Evolutionary conservation across 2,113 vertebrate genomes (phyloP).

Genomic region (Cololabis saira): DNA sequence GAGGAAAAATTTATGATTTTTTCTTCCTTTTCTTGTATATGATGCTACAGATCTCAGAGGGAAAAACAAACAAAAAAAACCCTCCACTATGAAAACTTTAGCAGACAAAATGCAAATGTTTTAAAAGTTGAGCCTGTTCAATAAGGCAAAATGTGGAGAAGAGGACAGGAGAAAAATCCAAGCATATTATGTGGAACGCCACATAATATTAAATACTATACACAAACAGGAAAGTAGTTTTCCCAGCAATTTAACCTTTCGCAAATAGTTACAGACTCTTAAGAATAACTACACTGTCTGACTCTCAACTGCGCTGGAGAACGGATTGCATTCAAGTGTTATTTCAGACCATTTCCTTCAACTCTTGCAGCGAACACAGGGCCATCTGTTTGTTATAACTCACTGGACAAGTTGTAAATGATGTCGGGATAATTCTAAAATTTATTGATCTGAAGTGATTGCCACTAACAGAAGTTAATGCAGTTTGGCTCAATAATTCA

Average conservation of each 20-base stretch:
- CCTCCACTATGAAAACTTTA: not conserved
- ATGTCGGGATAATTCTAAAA: slow-evolving; percentile 10
- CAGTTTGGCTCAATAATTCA: slow-evolving; percentile 40
- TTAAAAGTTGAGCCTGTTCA: no score
- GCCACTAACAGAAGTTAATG: slow-evolving; percentile 42
- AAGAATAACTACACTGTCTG: not conserved
- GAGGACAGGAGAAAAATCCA: no score
- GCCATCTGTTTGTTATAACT: slow-evolving; percentile 11
- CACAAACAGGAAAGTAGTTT: no score
- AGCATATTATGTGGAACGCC: no score
- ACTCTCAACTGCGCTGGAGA: not conserved
- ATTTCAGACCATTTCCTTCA: not conserved
- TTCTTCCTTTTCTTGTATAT: slow-evolving; percentile 5
- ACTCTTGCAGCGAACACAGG: not conserved
- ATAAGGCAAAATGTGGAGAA: no score
- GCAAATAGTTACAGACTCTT: not conserved
- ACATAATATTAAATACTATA: no score
- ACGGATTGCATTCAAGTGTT: not conserved
- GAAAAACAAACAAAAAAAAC: not conserved
- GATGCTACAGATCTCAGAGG: not conserved
- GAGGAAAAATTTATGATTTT: slow-evolving; percentile 12
- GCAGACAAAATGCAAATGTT: not conserved
- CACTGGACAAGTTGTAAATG: not conserved
- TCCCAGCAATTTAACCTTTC: no score
- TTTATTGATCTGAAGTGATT: slow-evolving; percentile 38